Evolutionary conservation across 1,140 invertebrate genomes (phyloP), one percentile per base, ranked within the genome.

Genomic region (Polyergus mexicanus): DNA sequence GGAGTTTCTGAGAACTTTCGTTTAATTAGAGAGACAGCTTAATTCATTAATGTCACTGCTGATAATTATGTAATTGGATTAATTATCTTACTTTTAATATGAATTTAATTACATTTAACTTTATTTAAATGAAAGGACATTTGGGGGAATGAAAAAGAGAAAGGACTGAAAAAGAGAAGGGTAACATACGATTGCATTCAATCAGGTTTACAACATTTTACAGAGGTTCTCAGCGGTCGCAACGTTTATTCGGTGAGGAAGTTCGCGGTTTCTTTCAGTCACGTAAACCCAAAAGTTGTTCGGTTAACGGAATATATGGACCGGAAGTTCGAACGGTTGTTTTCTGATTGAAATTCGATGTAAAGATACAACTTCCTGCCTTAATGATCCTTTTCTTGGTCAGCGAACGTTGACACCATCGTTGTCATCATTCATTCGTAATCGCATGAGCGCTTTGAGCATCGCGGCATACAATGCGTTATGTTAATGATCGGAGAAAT

Each of bases 321-420:
- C 80, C 89, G 88, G 88, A 90, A 74, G 63, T 56, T 41, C 60
- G 35, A 76, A 66, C 77, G 62, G 68, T 66, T 63, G 22, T 51
- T 83, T 44, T 8, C 74, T 81, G 83, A 90, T 90, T 90, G 89
- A 90, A 90, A 90, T 90, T 90, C 88, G 88, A 77, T 71, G 76
- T 88, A 85, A 88, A 89, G 89, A 74, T 89, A 83, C 51, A 41
- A 75, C 83, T 85, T 89, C 89, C 86, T 90, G 86, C 22, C 32
- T 62, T 71, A 77, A 85, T 71, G 58, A 89, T 78, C 35, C 62
- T 90, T 71, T 90, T 86, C 77, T 85, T 72, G 28, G 78, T 71
- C 62, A 54, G 89, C 83, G 88, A 83, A 72, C 89, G 68, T 90
- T 90, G 89, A 90, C 89, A 89, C 68, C 63, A 38, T 5, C 60